These are phyloP conservation scores for Chromis chromis DNA, from an alignment of 2,797 vertebrate genomes.

Conservation along the genomic window DNA sequence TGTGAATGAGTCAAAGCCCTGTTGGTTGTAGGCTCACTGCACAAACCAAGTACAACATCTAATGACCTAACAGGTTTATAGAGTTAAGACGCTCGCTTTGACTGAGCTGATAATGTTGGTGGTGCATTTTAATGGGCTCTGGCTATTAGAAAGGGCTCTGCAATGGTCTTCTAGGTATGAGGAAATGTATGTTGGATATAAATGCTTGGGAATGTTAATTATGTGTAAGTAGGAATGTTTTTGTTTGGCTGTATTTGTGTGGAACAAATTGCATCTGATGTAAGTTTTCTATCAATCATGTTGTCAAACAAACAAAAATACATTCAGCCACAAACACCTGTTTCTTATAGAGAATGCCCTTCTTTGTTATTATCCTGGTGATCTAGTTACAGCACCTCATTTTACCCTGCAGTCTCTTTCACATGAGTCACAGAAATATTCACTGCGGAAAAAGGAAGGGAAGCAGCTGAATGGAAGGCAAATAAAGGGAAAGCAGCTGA, in stretches of 20 bases:
- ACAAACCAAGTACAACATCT: constrained; percentile 44
- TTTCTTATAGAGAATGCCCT: constrained; percentile 30
- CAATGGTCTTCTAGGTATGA: constrained; percentile 47
- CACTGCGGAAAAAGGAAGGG: constrained; percentile 26
- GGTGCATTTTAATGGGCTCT: constrained; percentile 78
- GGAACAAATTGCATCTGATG: background rate
- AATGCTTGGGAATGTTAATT: constrained; percentile 17
- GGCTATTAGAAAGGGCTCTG: constrained; percentile 30
- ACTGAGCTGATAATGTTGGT: constrained; percentile 74
- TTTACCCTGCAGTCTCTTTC: constrained; percentile 53
- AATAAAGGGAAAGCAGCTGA: constrained; percentile 56
- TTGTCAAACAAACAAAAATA: constrained; percentile 8
- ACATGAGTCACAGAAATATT: constrained; percentile 69
- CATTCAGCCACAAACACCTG: constrained; percentile 16
- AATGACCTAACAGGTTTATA: constrained; percentile 80
- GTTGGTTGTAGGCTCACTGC: constrained; percentile 12
- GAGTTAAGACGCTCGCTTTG: constrained; percentile 70
- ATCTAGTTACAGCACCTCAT: constrained; percentile 53
- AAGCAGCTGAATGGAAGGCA: constrained; percentile 22
- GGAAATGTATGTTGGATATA: constrained; percentile 27
- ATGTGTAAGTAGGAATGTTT: background rate
- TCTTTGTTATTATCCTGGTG: constrained; percentile 50
- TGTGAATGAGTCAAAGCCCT: background rate
- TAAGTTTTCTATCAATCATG: background rate
- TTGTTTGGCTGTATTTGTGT: constrained; percentile 17